A percentile compares a stretch with the other conserved stretches of the same genome.
These are phyloP conservation scores for Pilophorus perplexus DNA, from an alignment of 2,888 invertebrate species.

Conservation along the genomic window DNA sequence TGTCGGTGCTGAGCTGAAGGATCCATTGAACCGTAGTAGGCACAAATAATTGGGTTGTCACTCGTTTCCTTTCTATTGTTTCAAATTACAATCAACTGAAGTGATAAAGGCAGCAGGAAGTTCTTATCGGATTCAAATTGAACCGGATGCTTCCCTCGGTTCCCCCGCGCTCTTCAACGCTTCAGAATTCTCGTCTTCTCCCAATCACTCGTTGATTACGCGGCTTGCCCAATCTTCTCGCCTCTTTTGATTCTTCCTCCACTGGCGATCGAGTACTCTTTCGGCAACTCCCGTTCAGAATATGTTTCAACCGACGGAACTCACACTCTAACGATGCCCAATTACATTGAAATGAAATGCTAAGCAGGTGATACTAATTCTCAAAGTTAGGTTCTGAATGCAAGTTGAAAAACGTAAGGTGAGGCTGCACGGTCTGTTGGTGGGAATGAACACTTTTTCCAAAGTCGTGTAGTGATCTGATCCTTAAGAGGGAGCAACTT, in stretches of 20 bases:
- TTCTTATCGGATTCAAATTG: constrained; percentile 42
- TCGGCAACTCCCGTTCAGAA: too few species aligned
- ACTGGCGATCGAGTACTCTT: not conserved
- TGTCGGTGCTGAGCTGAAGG: constrained; percentile 34
- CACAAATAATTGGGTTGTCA: constrained; percentile 42
- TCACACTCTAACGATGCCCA: too few species aligned
- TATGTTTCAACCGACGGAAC: too few species aligned
- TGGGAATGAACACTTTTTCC: too few species aligned
- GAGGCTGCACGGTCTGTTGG: too few species aligned
- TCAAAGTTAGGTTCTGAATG: too few species aligned
- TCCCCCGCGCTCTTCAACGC: not conserved
- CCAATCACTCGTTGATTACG: constrained; percentile 34
- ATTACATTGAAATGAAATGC: too few species aligned
- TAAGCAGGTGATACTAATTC: too few species aligned
- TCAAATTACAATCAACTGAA: constrained; percentile 42
- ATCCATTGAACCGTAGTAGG: constrained; percentile 39
- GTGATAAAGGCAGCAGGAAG: constrained; percentile 41
- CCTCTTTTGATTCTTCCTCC: constrained; percentile 18
- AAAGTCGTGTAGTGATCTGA: too few species aligned
- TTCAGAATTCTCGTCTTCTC: constrained; percentile 25
- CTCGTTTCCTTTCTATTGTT: constrained; percentile 41
- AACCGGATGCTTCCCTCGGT: constrained; percentile 36
- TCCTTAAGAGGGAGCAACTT: too few species aligned
- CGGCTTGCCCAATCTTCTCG: constrained; percentile 34
- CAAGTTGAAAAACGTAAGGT: too few species aligned